Evolutionary conservation across 2,113 vertebrate species (phyloP), one percentile per base, ranked within the genome.

Genomic region (Neofelis nebulosa): DNA sequence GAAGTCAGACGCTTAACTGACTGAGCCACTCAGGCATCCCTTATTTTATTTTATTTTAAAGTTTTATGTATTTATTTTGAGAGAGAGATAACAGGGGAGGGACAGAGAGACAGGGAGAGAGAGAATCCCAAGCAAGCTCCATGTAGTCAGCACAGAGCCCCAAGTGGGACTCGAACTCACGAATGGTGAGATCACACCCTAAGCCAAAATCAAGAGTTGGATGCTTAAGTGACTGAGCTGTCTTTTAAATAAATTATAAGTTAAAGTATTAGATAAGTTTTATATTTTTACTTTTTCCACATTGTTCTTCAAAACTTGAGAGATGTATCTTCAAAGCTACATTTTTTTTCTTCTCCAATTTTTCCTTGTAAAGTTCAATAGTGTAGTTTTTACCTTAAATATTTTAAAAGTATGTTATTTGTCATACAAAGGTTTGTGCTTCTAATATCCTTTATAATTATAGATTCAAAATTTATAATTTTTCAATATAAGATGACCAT

Each of bases 211-310:
- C 52, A 55, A 55, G 52, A 55, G 52, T 55, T 15, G 15, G 52
- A 61, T 61, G 19, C 57, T 61, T 61, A 61, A 61, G 21, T 21
- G 23, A 61, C 57, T 61, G 57, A 61, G 21, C 57, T 61, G 15
- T 89, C 48, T 88, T 84, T 50, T 89, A n/a, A 96, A 52, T 50
- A 91, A 89, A 69, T 50, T 89, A 82, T 89, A 93, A 52, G 33
- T 68, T 52, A 38, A 41, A 69, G 3, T 74, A 73, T 52, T 36
- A 73, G 18, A 25, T 61, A 87, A 1, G 2, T 3, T 90, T 68
- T 83, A 33, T 90, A 36, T 41, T 45, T 91, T 55, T 81, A 82
- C 6, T 65, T 89, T 52, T 89, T 90, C 14, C 61, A 79, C 3
- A 27, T 33, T 4, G 11, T 68, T 97, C 63, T 85, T 93, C 36